Evolutionary conservation across 1,140 invertebrate genomes (phyloP), one percentile per base, ranked within the genome.

Genomic region (Teleogryllus occipitalis): DNA sequence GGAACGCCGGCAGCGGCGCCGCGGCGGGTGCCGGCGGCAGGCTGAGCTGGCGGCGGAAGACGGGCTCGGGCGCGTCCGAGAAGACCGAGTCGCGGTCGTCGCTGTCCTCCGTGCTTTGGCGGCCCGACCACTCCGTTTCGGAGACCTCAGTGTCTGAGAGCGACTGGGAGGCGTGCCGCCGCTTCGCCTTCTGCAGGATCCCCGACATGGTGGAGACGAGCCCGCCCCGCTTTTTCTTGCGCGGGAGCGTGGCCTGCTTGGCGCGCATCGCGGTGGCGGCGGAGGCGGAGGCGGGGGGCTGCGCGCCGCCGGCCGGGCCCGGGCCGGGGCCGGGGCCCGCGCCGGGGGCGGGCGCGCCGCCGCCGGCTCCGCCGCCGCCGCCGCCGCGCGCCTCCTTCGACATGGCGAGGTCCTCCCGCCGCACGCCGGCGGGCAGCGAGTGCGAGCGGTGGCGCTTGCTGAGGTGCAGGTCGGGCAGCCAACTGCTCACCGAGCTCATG

Each of bases 381-480:
- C 76, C 76, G 7, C 47, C 48, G 7, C 75, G 49, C 39, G 65
- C 76, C 8, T 47, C 78, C 46, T 82, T 82, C 7, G 78, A 81
- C 77, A 77, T 80, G 72, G 89, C 88, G 4, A 89, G 82, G 83
- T 90, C 89, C 82, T 91, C 88, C 77, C 87, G 87, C 80, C 91
- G 88, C n/a, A 91, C 90, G 76, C 90, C 90, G 21, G 91, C 88
- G 2, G 94, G 94, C 80, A 96, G 87, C 0, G 94, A 95, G 83
- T 94, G 91, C 47, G 94, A 96, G 82, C 94, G 88, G 85, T 92
- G 90, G 81, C 94, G 88, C 85, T 93, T 94, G 8, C 90, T 89
- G 74, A 96, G 86, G 86, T 94, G 93, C 81, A 96, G 87, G 84
- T 95, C 94, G 0, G 94, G 94, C 48, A 96, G 85, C 90, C 94